Conservation (phyloP, 2,797 vertebrate species). For the Scomberomorus guttatus region DNA sequence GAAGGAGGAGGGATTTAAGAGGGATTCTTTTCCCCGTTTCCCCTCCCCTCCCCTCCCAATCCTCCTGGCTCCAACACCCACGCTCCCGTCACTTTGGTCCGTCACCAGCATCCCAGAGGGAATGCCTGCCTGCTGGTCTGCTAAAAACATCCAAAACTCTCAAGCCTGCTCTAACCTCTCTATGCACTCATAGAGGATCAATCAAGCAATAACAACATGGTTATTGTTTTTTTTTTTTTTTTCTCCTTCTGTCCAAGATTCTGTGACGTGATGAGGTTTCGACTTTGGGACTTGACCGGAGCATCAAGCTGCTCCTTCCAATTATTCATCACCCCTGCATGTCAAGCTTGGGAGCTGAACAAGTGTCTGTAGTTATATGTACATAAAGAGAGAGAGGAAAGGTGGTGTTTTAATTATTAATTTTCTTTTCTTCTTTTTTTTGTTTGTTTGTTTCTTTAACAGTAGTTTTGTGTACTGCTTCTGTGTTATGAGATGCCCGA, state of each 20-base stretch:
- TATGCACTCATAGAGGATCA: slow-evolving; percentile 61
- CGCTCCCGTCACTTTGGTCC: slow-evolving; percentile 57
- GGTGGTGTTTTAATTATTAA: slow-evolving; percentile 71
- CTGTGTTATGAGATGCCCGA: slow-evolving; percentile 84
- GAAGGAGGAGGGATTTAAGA: slow-evolving; percentile 76
- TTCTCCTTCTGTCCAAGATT: slow-evolving; percentile 29
- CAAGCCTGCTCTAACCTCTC: slow-evolving; percentile 38
- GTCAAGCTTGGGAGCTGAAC: slow-evolving; percentile 88
- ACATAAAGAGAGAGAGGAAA: slow-evolving; percentile 81
- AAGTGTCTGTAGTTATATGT: slow-evolving; percentile 82
- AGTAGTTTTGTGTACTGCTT: slow-evolving; percentile 85
- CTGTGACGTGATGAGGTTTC: slow-evolving; percentile 56
- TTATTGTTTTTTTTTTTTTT: slow-evolving; percentile 3
- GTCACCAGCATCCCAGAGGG: slow-evolving; percentile 73
- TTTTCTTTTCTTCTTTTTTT: slow-evolving; percentile 47
- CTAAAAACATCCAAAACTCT: slow-evolving; percentile 57
- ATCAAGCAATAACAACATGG: slow-evolving; percentile 69
- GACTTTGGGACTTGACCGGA: slow-evolving; percentile 57
- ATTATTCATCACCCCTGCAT: slow-evolving; percentile 78
- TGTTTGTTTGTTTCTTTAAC: slow-evolving; percentile 74
- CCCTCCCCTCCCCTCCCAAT: slow-evolving; percentile 32
- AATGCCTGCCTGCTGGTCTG: slow-evolving; percentile 72
- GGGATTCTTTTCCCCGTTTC: slow-evolving; percentile 5
- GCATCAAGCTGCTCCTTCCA: slow-evolving; percentile 49
- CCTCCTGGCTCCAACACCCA: slow-evolving; percentile 48